phyloP scores from a whole-genome alignment of 2,113 vertebrate genomes.

The Saguinus imperator region DNA sequence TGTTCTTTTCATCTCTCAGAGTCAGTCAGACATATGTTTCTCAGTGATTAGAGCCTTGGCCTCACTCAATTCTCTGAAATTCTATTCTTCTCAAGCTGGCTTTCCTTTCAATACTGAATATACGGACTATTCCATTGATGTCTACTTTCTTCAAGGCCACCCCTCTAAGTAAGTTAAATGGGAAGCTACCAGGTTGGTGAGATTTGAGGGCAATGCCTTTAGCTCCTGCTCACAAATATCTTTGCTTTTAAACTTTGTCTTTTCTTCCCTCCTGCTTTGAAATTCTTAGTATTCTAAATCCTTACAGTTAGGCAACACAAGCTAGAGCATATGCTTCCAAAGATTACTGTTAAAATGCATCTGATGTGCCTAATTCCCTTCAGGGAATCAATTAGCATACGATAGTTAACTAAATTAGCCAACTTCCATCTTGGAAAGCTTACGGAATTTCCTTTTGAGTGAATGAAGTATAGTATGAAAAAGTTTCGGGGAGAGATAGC shows the following conservation, averaged over 20 bases:
- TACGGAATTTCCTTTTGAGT: neutral
- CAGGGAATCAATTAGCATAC: neutral
- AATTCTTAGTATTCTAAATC: neutral
- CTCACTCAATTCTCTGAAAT: neutral
- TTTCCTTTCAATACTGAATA: neutral
- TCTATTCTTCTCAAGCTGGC: neutral
- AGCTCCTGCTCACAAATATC: neutral
- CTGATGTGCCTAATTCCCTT: neutral
- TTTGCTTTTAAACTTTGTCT: neutral
- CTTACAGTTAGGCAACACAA: neutral
- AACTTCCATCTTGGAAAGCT: neutral
- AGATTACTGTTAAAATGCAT: neutral
- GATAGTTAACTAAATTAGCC: conserved; percentile 31
- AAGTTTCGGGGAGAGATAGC: neutral
- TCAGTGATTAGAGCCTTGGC: neutral
- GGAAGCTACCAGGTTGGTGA: neutral
- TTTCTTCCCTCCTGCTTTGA: neutral
- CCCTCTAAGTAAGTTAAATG: neutral
- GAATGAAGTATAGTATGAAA: neutral
- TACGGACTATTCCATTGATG: neutral
- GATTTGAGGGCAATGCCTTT: neutral
- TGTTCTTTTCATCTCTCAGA: neutral
- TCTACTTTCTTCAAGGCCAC: neutral
- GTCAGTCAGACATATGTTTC: neutral
- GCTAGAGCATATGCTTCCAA: neutral